These are phyloP conservation scores for Acrobasis repandana DNA, from an alignment of 2,888 invertebrate genomes.

Conservation along the genomic window DNA sequence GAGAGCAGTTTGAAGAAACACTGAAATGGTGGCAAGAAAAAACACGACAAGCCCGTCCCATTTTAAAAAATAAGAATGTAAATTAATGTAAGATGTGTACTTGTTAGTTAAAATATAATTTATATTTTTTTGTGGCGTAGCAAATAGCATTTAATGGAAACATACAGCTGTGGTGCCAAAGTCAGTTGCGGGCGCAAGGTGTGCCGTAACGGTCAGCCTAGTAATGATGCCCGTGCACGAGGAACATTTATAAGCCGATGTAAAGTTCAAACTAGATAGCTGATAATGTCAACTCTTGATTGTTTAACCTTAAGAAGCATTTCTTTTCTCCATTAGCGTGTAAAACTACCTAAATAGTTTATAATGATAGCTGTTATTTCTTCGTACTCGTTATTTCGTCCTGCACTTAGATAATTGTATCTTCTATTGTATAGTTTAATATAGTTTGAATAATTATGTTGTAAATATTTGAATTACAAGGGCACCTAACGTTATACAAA, in stretches of 20 bases:
- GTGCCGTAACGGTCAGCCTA: constrained; percentile 67
- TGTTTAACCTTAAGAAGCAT: constrained; percentile 6
- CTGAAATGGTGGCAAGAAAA: constrained; percentile 81
- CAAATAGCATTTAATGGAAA: constrained; percentile 41
- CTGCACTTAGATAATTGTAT: constrained; percentile 22
- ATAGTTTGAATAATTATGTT: constrained; percentile 11
- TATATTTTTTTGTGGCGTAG: constrained; percentile 51
- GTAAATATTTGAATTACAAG: constrained; percentile 32
- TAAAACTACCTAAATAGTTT: neutral
- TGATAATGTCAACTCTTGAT: constrained; percentile 20
- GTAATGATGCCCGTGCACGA: constrained; percentile 46
- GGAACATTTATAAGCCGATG: constrained; percentile 33
- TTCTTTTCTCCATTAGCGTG: neutral
- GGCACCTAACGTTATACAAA: constrained; percentile 61
- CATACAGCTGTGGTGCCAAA: constrained; percentile 80
- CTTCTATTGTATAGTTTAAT: constrained; percentile 11
- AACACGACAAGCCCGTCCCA: constrained; percentile 60
- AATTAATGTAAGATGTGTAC: constrained; percentile 31
- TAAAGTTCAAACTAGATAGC: constrained; percentile 29
- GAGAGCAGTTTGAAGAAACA: constrained; percentile 77
- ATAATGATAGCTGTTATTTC: constrained; percentile 5
- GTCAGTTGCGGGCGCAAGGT: constrained; percentile 75
- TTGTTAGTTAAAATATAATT: constrained; percentile 40
- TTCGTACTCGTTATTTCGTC: constrained; percentile 20
- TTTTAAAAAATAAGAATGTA: constrained; percentile 45